These are phyloP conservation scores for Gymnobelideus leadbeateri DNA, from an alignment of 2,113 vertebrate species.

Conservation along the genomic window DNA sequence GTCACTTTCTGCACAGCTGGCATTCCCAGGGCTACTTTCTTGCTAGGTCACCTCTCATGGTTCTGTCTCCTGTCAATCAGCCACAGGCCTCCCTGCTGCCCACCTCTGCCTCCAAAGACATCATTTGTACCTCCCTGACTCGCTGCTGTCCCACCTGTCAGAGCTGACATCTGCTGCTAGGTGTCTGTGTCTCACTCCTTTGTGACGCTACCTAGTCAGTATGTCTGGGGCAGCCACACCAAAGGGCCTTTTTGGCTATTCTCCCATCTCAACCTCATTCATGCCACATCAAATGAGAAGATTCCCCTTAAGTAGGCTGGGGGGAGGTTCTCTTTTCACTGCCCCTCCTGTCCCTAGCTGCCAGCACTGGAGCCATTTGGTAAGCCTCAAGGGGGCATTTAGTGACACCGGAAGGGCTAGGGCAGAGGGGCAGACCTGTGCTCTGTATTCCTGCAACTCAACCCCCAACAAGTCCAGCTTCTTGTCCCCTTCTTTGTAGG, in stretches of 20 bases:
- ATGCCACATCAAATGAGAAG: neutral
- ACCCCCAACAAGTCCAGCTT: no score
- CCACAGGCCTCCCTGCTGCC: no score
- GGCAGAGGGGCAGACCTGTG: neutral
- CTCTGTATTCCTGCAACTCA: neutral
- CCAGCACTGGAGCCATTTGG: neutral
- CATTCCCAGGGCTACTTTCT: no score
- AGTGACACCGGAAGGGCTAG: neutral
- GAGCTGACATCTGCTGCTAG: no score
- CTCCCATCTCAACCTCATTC: neutral
- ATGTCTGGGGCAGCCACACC: neutral
- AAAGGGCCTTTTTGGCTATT: neutral
- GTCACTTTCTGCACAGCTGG: no score
- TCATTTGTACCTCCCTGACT: no score
- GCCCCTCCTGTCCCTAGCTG: neutral
- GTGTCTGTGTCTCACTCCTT: no score
- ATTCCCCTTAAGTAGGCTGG: neutral
- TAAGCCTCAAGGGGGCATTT: neutral
- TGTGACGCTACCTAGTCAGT: neutral
- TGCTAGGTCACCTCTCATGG: no score
- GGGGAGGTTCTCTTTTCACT: neutral
- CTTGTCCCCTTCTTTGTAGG: no score
- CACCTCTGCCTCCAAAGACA: no score
- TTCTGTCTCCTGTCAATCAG: no score
- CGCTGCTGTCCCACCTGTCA: no score